phyloP scores from a whole-genome alignment of 2,888 invertebrate genomes.

The Latrodectus hesperus region DNA sequence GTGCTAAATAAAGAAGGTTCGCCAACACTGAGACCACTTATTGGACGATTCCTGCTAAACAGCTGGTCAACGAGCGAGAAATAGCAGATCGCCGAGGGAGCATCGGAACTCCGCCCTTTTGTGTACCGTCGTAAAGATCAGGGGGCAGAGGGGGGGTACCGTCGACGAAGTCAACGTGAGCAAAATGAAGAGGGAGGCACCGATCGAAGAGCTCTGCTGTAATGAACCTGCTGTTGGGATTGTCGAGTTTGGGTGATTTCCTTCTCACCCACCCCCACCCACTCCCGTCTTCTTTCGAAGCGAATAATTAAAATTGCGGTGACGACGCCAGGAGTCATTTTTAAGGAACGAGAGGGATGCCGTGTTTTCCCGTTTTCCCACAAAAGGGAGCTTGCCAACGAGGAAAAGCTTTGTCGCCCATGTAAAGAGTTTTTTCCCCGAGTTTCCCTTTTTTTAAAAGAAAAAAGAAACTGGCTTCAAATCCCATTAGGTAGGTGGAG shows the following conservation, averaged over 20 bases:
- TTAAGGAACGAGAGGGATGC: neutral
- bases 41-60: conserved; percentile 43
- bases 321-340: neutral
- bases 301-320: conserved; percentile 45
- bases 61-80: conserved; percentile 61
- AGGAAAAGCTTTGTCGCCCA: conserved; percentile 35
- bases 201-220: neutral
- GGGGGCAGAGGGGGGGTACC: neutral
- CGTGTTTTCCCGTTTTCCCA: conserved; percentile 20
- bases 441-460: too few species aligned
- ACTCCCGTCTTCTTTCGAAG: neutral
- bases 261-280: neutral
- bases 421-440: too few species aligned
- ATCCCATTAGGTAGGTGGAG: conserved; percentile 38
- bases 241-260: conserved; percentile 3
- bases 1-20: neutral
- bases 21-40: conserved; percentile 27
- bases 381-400: conserved; percentile 31
- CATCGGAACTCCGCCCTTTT: conserved; percentile 38
- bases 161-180: neutral
- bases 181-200: neutral
- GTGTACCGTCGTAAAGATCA: neutral
- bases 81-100: conserved; percentile 48
- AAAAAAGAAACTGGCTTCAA: conserved; percentile 28
- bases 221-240: conserved; percentile 28